Conservation (phyloP, 1,140 invertebrate species). For the Calliopsis andreniformis region DNA sequence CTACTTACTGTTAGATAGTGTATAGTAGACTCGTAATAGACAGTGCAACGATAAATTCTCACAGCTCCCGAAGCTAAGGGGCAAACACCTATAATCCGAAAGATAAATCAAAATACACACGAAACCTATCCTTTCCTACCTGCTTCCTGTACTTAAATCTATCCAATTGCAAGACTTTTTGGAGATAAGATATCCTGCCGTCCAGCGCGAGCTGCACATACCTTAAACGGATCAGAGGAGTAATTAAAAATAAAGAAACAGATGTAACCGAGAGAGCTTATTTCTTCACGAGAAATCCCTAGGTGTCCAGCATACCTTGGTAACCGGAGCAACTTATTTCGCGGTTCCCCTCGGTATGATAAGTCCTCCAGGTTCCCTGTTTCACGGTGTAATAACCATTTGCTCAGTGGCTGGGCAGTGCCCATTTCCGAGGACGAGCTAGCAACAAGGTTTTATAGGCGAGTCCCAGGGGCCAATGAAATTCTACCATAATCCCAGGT, state of each 20-base stretch:
- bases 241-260: constrained; percentile 34
- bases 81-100: too few species aligned
- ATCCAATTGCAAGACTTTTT: too few species aligned
- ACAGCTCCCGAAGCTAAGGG: too few species aligned
- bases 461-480: constrained; percentile 40
- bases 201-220: too few species aligned
- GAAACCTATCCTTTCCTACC: too few species aligned
- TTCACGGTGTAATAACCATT: constrained; percentile 60
- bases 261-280: constrained; percentile 37
- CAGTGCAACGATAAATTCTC: not conserved
- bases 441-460: constrained; percentile 57
- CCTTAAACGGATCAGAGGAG: constrained; percentile 21
- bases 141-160: too few species aligned
- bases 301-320: constrained; percentile 10
- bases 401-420: constrained; percentile 44
- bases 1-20: too few species aligned
- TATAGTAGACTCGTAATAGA: too few species aligned
- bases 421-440: constrained; percentile 37
- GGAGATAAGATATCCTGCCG: too few species aligned
- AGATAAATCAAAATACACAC: too few species aligned
- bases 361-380: constrained; percentile 48
- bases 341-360: constrained; percentile 53
- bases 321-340: constrained; percentile 43
- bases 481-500: constrained; percentile 41
- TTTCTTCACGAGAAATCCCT: constrained; percentile 41